These are phyloP conservation scores for Andrena minutula DNA, from an alignment of 2,888 invertebrate genomes.

Conservation along the genomic window DNA sequence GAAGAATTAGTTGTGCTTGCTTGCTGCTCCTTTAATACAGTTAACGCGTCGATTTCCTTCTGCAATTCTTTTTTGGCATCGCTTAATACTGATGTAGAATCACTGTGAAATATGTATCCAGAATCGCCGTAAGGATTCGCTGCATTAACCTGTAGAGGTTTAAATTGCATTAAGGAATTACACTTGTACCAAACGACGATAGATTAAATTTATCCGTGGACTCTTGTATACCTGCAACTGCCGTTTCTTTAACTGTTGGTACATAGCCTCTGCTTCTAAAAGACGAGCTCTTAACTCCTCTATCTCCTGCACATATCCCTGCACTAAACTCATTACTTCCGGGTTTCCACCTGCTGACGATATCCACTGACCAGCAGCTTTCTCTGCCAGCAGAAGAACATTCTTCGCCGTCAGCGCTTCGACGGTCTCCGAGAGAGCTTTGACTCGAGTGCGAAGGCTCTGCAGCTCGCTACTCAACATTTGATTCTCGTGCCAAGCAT, in stretches of 20 bases:
- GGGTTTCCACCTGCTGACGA: conserved; percentile 83
- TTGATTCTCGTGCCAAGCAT: conserved; percentile 98
- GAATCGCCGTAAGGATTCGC: conserved; percentile 84
- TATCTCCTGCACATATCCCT: conserved; percentile 95
- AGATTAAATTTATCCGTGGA: background rate
- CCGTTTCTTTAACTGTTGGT: conserved; percentile 88
- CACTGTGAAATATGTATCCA: conserved; percentile 87
- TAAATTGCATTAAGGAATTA: conserved; percentile 2
- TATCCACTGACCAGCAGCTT: conserved; percentile 89
- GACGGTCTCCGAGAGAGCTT: conserved; percentile 97
- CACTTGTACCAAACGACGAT: background rate
- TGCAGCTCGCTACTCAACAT: conserved; percentile 96
- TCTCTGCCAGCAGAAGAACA: conserved; percentile 92
- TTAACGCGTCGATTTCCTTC: conserved; percentile 88
- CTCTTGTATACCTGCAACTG: conserved; percentile 77
- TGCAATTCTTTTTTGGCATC: conserved; percentile 93
- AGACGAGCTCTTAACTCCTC: conserved; percentile 95
- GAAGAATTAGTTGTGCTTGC: conserved; percentile 73
- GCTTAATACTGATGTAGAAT: conserved; percentile 88
- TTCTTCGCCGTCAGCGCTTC: conserved; percentile 94
- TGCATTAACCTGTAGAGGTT: conserved; percentile 76
- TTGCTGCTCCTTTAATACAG: conserved; percentile 81
- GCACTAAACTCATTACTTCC: conserved; percentile 89
- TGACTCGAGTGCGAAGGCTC: conserved; percentile 94
- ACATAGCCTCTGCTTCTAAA: conserved; percentile 94